These are phyloP conservation scores for Parascotia fuliginaria DNA, from an alignment of 2,888 invertebrate species.

Conservation along the genomic window DNA sequence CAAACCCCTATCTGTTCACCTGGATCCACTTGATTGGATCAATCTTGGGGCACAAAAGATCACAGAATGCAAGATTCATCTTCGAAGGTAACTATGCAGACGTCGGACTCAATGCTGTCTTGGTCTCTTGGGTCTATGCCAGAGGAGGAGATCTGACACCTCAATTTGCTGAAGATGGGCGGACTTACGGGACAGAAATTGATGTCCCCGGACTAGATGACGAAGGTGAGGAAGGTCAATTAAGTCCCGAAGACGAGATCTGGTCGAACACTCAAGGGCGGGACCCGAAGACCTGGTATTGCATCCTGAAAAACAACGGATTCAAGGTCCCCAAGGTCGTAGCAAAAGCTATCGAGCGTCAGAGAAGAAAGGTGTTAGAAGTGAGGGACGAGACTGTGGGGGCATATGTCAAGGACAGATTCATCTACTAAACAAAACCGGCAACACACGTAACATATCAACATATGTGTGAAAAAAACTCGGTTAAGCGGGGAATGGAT, in stretches of 20 bases:
- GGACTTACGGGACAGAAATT: neutral
- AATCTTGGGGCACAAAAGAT: neutral
- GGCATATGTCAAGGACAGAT: neutral
- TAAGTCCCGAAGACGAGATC: neutral
- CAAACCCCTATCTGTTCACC: neutral
- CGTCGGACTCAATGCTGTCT: neutral
- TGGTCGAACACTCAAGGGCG: neutral
- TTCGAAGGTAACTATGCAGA: neutral
- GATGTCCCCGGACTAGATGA: neutral
- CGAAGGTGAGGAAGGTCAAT: neutral
- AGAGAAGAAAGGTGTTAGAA: neutral
- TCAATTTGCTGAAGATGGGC: neutral
- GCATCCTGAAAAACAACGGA: neutral
- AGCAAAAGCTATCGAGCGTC: neutral
- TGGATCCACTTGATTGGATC: neutral
- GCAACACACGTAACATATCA: too few relatives aligned
- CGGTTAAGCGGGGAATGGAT: too few relatives aligned
- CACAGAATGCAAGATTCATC: neutral
- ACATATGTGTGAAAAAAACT: too few relatives aligned
- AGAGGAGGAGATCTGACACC: neutral
- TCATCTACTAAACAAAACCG: neutral
- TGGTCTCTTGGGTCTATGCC: neutral
- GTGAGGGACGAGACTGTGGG: neutral
- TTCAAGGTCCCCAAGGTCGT: neutral
- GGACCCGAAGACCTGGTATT: neutral